These are phyloP conservation scores for Calonectris borealis DNA, from an alignment of 2,113 vertebrate genomes.

Conservation along the genomic window DNA sequence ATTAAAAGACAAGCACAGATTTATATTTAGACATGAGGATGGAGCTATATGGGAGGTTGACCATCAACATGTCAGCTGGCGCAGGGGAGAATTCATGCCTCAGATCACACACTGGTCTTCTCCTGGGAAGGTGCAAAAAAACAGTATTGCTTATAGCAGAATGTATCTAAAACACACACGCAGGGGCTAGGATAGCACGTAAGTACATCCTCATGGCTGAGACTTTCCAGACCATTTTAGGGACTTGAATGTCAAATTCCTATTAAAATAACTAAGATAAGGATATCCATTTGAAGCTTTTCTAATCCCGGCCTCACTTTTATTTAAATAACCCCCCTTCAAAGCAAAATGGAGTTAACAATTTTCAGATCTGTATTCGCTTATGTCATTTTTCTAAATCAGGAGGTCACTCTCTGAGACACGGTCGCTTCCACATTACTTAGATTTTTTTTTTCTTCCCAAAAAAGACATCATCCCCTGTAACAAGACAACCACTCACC, in stretches of 20 bases:
- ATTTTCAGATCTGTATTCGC: neutral
- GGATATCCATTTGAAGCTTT: neutral
- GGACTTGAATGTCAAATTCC: neutral
- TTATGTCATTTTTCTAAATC: neutral
- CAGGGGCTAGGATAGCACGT: neutral
- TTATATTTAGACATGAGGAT: neutral
- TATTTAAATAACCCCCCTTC: neutral
- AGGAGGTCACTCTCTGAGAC: neutral
- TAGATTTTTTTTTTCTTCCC: too few species aligned
- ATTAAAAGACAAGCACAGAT: neutral
- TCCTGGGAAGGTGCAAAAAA: neutral
- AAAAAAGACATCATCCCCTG: too few species aligned
- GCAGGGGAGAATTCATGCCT: fast-evolving
- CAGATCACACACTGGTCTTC: neutral
- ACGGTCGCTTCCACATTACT: fast-evolving
- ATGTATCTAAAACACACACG: neutral
- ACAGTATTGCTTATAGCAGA: neutral
- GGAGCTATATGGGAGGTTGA: neutral
- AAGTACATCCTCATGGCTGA: neutral
- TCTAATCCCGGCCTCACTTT: neutral
- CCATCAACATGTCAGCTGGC: neutral
- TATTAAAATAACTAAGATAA: neutral
- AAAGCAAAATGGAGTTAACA: neutral
- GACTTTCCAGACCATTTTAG: neutral
- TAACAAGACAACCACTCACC: neutral